Percentiles rank a stretch among this genome's conserved stretches.
These are phyloP conservation scores for Phylloscopus trochilus DNA, from an alignment of 2,113 vertebrate species.

Conservation along the genomic window DNA sequence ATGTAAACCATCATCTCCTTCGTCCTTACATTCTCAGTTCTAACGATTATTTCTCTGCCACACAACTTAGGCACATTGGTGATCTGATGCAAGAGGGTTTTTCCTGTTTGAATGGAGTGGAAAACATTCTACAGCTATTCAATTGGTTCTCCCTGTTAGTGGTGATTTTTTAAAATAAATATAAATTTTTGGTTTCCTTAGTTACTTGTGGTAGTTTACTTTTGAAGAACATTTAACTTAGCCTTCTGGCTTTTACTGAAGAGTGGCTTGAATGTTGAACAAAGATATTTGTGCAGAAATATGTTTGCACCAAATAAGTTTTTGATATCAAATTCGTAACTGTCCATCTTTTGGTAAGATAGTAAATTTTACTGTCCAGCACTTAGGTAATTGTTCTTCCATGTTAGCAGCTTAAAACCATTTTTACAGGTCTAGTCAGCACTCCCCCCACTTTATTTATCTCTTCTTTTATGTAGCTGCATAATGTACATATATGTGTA, in stretches of 20 bases:
- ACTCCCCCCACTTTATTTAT: not conserved
- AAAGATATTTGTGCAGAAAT: not conserved
- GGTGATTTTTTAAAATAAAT: not conserved
- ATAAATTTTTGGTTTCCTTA: not conserved
- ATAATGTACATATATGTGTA: not conserved
- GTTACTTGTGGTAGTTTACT: not conserved
- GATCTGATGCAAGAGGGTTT: not conserved
- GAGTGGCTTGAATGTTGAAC: not conserved
- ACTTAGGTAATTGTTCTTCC: not conserved
- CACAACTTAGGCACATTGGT: not conserved
- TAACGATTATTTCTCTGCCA: not conserved
- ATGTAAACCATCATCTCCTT: not conserved
- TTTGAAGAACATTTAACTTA: not conserved
- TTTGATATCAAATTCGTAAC: not conserved
- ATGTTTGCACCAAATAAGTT: not conserved
- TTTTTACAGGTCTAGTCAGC: not conserved
- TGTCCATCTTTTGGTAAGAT: not conserved
- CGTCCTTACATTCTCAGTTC: not conserved
- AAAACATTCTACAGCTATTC: not conserved
- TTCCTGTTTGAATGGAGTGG: not conserved
- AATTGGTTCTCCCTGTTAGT: not conserved
- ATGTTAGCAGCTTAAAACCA: not conserved
- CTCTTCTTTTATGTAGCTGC: constrained; percentile 41
- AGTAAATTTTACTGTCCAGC: not conserved
- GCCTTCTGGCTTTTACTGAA: not conserved